These are phyloP conservation scores for Falco punctatus DNA, from an alignment of 2,113 vertebrate species.

Conservation along the genomic window DNA sequence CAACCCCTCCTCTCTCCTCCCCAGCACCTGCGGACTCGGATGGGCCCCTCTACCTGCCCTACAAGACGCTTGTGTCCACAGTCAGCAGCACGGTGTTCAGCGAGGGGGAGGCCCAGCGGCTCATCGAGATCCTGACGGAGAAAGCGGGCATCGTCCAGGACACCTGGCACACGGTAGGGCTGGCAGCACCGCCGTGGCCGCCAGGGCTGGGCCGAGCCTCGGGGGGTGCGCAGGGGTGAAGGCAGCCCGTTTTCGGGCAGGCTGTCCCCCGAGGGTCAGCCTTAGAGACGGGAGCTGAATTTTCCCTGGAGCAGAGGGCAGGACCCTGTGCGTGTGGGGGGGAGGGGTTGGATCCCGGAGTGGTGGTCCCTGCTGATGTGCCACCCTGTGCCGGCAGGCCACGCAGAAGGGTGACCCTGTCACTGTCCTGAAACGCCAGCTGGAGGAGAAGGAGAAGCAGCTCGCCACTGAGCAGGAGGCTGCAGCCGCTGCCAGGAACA, in stretches of 20 bases:
- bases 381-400: no score
- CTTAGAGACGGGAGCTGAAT: no score
- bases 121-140: conserved; percentile 92
- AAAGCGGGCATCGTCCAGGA: conserved; percentile 87
- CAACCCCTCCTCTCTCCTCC: not conserved
- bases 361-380: no score
- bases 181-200: fast-evolving
- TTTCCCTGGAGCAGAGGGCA: no score
- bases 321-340: no score
- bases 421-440: no score
- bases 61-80: conserved; percentile 87
- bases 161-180: conserved; percentile 90
- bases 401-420: no score
- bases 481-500: no score
- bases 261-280: no score
- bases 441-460: no score
- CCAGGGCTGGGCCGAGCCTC: not conserved
- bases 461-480: no score
- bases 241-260: not conserved
- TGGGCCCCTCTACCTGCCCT: conserved; percentile 85
- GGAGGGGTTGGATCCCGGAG: no score
- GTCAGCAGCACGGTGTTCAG: conserved; percentile 89
- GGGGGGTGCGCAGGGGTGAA: not conserved
- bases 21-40: conserved; percentile 72
- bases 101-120: conserved; percentile 87